A percentile compares a stretch with the other conserved stretches of the same genome.
These are phyloP conservation scores for Helogale parvula DNA, from an alignment of 2,113 vertebrate genomes.

Conservation along the genomic window DNA sequence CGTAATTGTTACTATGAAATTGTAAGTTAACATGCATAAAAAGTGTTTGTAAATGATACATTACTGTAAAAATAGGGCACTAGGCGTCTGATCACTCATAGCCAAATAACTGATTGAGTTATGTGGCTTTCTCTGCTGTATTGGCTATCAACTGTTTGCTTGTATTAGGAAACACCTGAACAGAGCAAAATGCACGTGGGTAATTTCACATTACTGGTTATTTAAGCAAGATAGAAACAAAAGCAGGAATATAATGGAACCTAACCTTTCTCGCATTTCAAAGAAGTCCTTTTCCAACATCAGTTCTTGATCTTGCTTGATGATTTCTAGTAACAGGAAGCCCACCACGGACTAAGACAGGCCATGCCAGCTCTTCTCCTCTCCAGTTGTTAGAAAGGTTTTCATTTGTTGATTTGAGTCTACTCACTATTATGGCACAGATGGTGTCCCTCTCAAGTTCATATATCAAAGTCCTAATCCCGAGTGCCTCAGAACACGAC, in stretches of 20 bases:
- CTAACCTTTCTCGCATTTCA: background rate
- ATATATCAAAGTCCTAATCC: background rate
- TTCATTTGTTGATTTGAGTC: background rate
- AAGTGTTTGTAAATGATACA: background rate
- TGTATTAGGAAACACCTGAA: background rate
- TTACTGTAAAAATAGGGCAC: background rate
- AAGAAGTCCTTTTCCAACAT: background rate
- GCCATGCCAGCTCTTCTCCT: background rate
- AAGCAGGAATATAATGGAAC: background rate
- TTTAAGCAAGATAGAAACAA: background rate
- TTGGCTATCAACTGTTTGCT: background rate
- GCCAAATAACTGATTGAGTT: background rate
- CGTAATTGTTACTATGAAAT: background rate
- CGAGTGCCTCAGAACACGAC: background rate
- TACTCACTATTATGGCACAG: background rate
- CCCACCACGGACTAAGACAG: background rate
- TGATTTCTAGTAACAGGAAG: background rate
- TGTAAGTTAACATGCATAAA: background rate
- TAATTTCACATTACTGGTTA: background rate
- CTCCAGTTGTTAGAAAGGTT: background rate
- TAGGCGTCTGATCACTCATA: background rate
- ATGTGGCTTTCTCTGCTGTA: background rate
- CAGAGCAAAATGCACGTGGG: background rate
- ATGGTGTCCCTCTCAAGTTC: background rate
- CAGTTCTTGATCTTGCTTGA: background rate